These are phyloP conservation scores for Heterodera carotae DNA, from an alignment of 1,140 invertebrate species.

Conservation along the genomic window DNA sequence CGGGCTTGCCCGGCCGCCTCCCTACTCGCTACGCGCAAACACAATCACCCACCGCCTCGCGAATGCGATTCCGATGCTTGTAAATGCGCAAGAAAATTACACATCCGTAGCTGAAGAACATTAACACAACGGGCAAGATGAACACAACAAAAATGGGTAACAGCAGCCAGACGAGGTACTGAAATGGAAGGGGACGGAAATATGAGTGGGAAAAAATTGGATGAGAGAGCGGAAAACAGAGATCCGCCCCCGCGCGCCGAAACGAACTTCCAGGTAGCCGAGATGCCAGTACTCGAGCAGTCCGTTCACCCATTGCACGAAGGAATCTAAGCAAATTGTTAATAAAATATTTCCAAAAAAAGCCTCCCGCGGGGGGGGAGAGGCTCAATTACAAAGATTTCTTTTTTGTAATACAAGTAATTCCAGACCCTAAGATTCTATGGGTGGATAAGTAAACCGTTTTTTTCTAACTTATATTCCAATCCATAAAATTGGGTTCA, in stretches of 20 bases:
- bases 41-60: constrained; percentile 49
- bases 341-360: not conserved
- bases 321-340: constrained; percentile 46
- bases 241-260: no score
- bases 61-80: constrained; percentile 57
- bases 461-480: constrained; percentile 49
- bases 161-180: constrained; percentile 64
- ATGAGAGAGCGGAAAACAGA: not conserved
- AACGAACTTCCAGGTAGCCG: constrained; percentile 59
- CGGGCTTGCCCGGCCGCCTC: no score
- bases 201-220: not conserved
- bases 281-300: constrained; percentile 61
- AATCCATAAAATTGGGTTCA: constrained; percentile 45
- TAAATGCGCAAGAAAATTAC: constrained; percentile 65
- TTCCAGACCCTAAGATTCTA: no score
- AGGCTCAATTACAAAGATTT: no score
- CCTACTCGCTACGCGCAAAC: not conserved
- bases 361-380: no score
- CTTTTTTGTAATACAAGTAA: no score
- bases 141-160: constrained; percentile 63
- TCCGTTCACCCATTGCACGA: constrained; percentile 59
- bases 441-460: no score
- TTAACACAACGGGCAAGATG: constrained; percentile 57
- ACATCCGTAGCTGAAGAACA: constrained; percentile 65
- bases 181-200: constrained; percentile 21